Conservation (phyloP, 1,140 invertebrate genomes). For the Lethocerus indicus region DNA sequence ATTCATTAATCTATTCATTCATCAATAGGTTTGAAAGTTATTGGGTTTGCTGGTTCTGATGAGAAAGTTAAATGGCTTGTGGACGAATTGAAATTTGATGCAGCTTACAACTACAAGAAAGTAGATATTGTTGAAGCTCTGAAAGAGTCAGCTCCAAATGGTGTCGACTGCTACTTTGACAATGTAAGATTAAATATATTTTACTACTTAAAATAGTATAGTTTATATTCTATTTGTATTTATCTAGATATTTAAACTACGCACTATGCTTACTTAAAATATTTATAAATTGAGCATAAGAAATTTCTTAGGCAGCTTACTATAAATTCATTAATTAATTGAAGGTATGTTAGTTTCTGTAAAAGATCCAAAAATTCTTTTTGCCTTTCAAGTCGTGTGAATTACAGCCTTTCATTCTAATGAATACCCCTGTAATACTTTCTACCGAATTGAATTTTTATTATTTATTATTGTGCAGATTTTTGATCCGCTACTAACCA, state of each 20-base stretch:
- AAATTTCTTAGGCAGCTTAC: not conserved
- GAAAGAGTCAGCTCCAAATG: slow-evolving; percentile 29
- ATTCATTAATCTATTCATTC: too few relatives aligned
- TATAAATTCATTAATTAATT: too few relatives aligned
- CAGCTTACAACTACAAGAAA: slow-evolving; percentile 53
- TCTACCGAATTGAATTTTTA: too few relatives aligned
- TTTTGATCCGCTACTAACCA: too few relatives aligned
- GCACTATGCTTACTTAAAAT: not conserved
- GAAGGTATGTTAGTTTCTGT: too few relatives aligned
- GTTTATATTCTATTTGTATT: not conserved
- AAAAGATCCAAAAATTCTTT: too few relatives aligned
- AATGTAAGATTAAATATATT: slow-evolving; percentile 25
- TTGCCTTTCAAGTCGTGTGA: too few relatives aligned
- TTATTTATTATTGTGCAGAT: too few relatives aligned
- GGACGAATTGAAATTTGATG: slow-evolving; percentile 44
- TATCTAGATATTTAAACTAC: not conserved
- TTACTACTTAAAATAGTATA: too few relatives aligned
- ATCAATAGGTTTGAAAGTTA: slow-evolving; percentile 45
- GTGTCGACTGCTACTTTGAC: slow-evolving; percentile 36
- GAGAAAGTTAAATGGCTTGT: slow-evolving; percentile 50
- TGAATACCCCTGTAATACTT: too few relatives aligned
- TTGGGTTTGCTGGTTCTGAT: slow-evolving; percentile 50
- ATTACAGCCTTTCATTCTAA: too few relatives aligned
- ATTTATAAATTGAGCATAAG: not conserved
- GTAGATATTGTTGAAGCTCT: slow-evolving; percentile 31